Evolutionary conservation across 2,888 invertebrate genomes (phyloP).

Genomic region (Chymomyza caudatula): DNA sequence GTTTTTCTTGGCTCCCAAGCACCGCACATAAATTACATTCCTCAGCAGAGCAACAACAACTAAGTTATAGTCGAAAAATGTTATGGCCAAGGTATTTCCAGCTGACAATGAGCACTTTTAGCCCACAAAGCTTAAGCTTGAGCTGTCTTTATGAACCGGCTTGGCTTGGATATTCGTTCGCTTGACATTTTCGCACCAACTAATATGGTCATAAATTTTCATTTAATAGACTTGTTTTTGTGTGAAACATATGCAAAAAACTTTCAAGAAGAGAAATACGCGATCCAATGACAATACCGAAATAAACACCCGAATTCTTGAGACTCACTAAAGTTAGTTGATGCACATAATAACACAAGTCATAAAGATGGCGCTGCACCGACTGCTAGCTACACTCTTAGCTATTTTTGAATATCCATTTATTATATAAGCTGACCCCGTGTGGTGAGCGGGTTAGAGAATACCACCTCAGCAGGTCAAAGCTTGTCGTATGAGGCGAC

Average conservation of each 20-base stretch:
- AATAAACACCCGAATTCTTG: background rate
- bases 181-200: constrained; percentile 33
- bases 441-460: no score
- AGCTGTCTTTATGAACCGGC: background rate
- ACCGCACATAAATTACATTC: background rate
- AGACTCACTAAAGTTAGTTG: background rate
- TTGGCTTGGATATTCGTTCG: background rate
- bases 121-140: background rate
- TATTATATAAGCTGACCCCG: no score
- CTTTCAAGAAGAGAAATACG: background rate
- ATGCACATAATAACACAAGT: background rate
- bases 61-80: background rate
- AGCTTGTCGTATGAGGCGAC: no score
- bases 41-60: background rate
- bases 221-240: constrained; percentile 45
- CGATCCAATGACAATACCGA: background rate
- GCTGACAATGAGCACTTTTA: background rate
- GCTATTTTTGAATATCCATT: no score
- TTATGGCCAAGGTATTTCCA: background rate
- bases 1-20: background rate
- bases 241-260: constrained; percentile 48
- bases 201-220: constrained; percentile 51
- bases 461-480: no score
- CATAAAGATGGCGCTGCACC: background rate
- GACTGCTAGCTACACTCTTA: no score